phyloP scores from a whole-genome alignment of 2,888 invertebrate genomes.

The Atrina japonica region DNA sequence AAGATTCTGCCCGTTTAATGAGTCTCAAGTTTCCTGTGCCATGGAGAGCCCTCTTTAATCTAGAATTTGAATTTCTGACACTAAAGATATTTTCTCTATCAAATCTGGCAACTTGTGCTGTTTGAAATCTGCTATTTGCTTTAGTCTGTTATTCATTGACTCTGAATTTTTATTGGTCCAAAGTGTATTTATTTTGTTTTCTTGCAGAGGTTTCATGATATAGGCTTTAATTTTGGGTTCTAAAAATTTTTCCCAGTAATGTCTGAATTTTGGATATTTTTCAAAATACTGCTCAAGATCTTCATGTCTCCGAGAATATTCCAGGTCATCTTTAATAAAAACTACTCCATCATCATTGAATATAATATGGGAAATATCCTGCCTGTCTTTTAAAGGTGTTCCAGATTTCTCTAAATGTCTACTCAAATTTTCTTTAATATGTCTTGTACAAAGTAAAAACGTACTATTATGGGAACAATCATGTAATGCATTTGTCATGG shows the following conservation, averaged over 20 bases:
- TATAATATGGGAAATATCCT: constrained; percentile 18
- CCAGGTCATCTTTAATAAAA: constrained; percentile 14
- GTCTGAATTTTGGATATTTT: background rate
- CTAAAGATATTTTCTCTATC: constrained; percentile 33
- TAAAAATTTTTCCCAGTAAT: background rate
- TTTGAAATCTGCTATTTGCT: constrained; percentile 39
- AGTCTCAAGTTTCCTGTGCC: no score
- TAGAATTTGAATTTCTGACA: no score
- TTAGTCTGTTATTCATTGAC: constrained; percentile 47
- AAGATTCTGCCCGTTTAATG: no score
- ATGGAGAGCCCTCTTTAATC: no score
- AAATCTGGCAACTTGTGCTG: constrained; percentile 36
- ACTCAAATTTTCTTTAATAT: constrained; percentile 36
- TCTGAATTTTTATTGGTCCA: constrained; percentile 55
- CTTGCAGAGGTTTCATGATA: background rate
- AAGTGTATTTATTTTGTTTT: constrained; percentile 3
- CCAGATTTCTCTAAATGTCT: constrained; percentile 26
- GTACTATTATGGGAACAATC: constrained; percentile 7
- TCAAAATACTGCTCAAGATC: background rate
- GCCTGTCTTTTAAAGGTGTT: constrained; percentile 9
- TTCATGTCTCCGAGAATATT: background rate
- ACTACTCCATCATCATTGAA: constrained; percentile 34
- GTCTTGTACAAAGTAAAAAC: constrained; percentile 27
- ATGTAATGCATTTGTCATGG: constrained; percentile 34
- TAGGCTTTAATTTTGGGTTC: background rate